phyloP scores from a whole-genome alignment of 2,113 vertebrate species.

The Varanus salvator region DNA sequence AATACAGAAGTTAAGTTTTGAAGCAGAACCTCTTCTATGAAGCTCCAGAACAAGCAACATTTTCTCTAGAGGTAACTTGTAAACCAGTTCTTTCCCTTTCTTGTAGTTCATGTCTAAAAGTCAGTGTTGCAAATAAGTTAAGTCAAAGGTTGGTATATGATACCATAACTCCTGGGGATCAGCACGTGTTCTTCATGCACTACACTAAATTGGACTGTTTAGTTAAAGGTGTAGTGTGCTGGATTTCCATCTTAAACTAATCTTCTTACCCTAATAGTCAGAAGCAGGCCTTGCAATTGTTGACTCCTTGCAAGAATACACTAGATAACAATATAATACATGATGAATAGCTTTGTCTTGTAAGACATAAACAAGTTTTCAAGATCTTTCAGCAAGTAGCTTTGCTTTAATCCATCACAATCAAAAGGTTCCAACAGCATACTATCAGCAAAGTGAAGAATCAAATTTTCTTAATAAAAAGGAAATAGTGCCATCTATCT shows the following conservation, averaged over 20 bases:
- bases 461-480: conserved; percentile 1
- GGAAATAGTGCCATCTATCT: conserved; percentile 35
- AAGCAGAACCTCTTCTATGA: background rate
- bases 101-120: background rate
- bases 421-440: background rate
- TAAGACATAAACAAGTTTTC: background rate
- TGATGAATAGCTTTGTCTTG: background rate
- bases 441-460: background rate
- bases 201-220: background rate
- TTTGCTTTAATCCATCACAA: background rate
- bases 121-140: background rate
- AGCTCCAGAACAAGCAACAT: background rate
- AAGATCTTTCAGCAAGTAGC: background rate
- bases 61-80: background rate
- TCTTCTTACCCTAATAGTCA: background rate
- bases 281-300: background rate
- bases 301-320: background rate
- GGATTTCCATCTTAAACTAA: conserved; percentile 4
- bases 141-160: background rate
- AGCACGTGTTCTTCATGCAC: background rate
- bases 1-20: background rate
- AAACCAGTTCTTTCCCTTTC: background rate
- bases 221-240: background rate
- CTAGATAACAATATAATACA: background rate
- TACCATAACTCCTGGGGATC: background rate